Base-by-base conservation (phyloP, 2,888 invertebrate genomes). In the Drosophila neutralis region DNA sequence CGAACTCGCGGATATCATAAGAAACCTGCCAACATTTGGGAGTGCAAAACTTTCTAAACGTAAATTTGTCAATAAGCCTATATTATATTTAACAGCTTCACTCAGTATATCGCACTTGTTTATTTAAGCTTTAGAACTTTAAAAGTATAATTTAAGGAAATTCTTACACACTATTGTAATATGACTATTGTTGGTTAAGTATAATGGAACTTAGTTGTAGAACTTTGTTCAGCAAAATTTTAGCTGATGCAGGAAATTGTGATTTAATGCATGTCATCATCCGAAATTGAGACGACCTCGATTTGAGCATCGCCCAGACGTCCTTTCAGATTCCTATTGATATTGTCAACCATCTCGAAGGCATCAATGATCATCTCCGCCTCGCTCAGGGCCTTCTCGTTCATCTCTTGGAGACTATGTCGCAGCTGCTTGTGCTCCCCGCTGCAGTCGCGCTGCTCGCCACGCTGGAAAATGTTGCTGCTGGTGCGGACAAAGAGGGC, bases 151-250 rank as follows among this genome's bases (percentile, higher is more conserved):
- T 27, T 64, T 31, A 8, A 52, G n/a, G 5, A 0, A 3, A 24
- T 2, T 36, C 10, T 51, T 51, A 51, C 2, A 27, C 6, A 4
- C 7, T 45, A 45, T 45, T 45, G 13, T 45, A 0, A 0, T 8
- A 38, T 2, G 15, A 5, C 2, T 13, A 24, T 7, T 31, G 13
- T 4, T 45, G 11, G 21, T 15, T 31, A 36, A 29, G 5, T 10
- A 5, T 8, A 33, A 7, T 49, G n/a, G 27, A 60, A 52, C 11
- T 27, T 40, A 13, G 92, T 18, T 36, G 38, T n/a, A 94, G 95
- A 72, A 76, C 76, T 76, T 27, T 7, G 73, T 73, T 76, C 60
- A 21, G 35, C 35, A 7, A 10, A 11, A 36, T 31, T 53, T 5
- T 42, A 35, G 36, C 33, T 35, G 35, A 6, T 36, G 6, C 6